Evolutionary conservation across 2,888 invertebrate genomes (phyloP).

Genomic region (Aleiodes leptofemur): DNA sequence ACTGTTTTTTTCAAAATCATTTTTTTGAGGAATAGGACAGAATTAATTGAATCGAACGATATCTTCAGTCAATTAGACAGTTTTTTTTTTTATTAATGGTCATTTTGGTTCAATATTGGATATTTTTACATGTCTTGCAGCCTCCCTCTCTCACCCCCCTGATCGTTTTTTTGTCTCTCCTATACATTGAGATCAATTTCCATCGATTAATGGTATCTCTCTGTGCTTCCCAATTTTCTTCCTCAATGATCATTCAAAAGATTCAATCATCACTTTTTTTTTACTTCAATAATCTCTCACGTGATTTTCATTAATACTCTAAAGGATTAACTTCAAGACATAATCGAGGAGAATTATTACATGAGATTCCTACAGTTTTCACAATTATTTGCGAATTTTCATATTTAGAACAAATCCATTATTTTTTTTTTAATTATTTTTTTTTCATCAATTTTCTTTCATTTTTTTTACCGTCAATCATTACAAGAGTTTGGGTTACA

Average conservation of each 20-base stretch:
- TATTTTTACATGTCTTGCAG: conserved; percentile 22
- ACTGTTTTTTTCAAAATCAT: no score
- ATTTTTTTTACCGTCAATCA: conserved; percentile 1
- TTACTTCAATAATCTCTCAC: not conserved
- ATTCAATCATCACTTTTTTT: not conserved
- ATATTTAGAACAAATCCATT: conserved; percentile 4
- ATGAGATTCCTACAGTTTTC: conserved; percentile 23
- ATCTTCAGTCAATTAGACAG: conserved; percentile 29
- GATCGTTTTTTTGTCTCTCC: conserved; percentile 8
- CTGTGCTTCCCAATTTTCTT: conserved; percentile 27
- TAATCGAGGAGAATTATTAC: conserved; percentile 16
- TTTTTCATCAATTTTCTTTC: not conserved
- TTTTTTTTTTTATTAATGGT: conserved; percentile 23
- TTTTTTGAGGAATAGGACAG: not conserved
- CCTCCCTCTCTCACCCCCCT: conserved; percentile 30
- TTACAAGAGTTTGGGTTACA: conserved; percentile 17
- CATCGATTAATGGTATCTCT: conserved; percentile 17
- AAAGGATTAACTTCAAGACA: conserved; percentile 24
- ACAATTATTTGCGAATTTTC: conserved; percentile 29
- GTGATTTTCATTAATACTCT: conserved; percentile 12
- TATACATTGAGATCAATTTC: conserved; percentile 32
- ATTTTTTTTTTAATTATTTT: not conserved
- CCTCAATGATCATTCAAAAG: conserved; percentile 12
- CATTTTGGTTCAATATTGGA: conserved; percentile 34
- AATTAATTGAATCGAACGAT: conserved; percentile 3